Percentiles rank a stretch among this genome's conserved stretches.
phyloP scores from a whole-genome alignment of 1,140 invertebrate species.

The Trissolcus basalis region DNA sequence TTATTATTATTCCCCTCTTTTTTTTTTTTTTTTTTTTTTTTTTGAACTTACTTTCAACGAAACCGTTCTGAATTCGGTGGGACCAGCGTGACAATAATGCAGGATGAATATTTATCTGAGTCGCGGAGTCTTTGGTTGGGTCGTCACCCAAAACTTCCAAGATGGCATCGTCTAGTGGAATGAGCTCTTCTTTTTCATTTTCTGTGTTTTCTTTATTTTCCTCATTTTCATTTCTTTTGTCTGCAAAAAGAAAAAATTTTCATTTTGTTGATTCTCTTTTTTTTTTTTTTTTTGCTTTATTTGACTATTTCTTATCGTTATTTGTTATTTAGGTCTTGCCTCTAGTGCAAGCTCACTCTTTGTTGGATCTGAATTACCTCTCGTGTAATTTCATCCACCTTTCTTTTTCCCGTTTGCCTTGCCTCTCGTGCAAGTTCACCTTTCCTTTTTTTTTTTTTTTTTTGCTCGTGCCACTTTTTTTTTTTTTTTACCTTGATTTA shows the following conservation, averaged over 20 bases:
- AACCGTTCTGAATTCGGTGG: slow-evolving; percentile 1
- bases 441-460: no score
- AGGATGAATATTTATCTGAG: slow-evolving; percentile 7
- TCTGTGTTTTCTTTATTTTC: slow-evolving; percentile 2
- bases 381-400: no score
- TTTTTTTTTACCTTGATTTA: no score
- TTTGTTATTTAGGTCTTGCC: not conserved
- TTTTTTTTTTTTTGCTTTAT: not conserved
- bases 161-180: not conserved
- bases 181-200: not conserved
- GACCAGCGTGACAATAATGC: slow-evolving; percentile 10
- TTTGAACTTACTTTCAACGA: slow-evolving; percentile 15
- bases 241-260: slow-evolving; percentile 1
- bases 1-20: no score
- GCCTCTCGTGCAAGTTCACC: slow-evolving; percentile 8
- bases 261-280: not conserved
- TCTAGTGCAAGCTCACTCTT: slow-evolving; percentile 7
- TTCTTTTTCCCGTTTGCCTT: not conserved
- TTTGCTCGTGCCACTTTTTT: no score
- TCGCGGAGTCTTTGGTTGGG: not conserved
- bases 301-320: no score
- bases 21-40: not conserved
- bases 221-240: slow-evolving; percentile 2
- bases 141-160: slow-evolving; percentile 13
- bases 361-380: not conserved